Base-by-base conservation (phyloP, 2,113 vertebrate genomes). In the Chelonoidis abingdonii region DNA sequence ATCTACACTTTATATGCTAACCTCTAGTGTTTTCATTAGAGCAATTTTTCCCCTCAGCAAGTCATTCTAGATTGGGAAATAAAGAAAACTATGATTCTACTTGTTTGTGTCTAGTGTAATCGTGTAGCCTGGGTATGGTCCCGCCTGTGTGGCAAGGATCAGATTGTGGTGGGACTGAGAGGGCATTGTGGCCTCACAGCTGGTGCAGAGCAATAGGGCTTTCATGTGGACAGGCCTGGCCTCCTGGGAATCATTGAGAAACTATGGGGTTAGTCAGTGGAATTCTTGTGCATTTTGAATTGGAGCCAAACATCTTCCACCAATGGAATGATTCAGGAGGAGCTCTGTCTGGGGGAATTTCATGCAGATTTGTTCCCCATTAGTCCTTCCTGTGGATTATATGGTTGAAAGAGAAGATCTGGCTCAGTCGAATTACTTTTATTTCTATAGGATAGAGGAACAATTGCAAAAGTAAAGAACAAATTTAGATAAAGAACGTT, bases 201-300 rank as follows among this genome's bases (percentile, higher is more conserved):
- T 84, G 81, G 22, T 78, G 93, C 17, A 35, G 56, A 79, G 12
- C 12, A 84, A n/a, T 7, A 83, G n/a, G 19, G 56, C 49, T 72
- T 89, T 94, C 69, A 17, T 49, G 7, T 38, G 0, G 0, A 31
- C 76, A 76, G 29, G 5, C 76, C 93, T 95, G 90, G 35, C 44
- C 22, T 95, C 53, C 80, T 31, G 31, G 1, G 1, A 22, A 78
- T 3, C 19, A 4, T 88, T 11, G 13, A 87, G 62, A 84, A 92
- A 86, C 89, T 87, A 4, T 19, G 31, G 25, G 6, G 79, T 89
- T 86, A 76, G 59, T 96, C 10, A 38, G 92, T 89, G 78, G 88
- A 62, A 82, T 84, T 93, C 78, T 88, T 95, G 85, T 79, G 21
- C 35, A 24, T 95, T 96, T 96, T 96, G 93, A 87, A 86, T 57